Evolutionary conservation across 2,113 vertebrate species (phyloP).

Genomic region (Boleophthalmus pectinirostris): DNA sequence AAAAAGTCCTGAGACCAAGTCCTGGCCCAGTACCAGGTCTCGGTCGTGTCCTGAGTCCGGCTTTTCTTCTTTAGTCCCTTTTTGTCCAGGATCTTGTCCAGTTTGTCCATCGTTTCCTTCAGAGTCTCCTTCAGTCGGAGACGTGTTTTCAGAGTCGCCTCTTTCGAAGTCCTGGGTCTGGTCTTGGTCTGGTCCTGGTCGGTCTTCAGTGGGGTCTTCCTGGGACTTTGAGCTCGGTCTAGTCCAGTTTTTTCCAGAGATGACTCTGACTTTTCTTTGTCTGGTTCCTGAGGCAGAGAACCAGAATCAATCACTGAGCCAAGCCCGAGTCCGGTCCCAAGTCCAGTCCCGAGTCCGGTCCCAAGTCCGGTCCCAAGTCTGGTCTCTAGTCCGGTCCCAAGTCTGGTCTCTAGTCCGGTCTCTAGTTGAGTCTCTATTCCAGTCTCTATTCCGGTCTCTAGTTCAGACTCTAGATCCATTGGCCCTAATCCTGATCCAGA

Average conservation of each 20-base stretch:
- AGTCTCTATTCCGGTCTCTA: too few species aligned
- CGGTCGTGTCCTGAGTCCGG: background rate
- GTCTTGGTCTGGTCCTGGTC: background rate
- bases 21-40: background rate
- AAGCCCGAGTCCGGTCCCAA: background rate
- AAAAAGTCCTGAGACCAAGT: background rate
- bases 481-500: background rate
- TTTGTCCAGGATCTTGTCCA: conserved; percentile 5
- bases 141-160: background rate
- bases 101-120: conserved; percentile 9
- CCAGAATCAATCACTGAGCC: conserved; percentile 14
- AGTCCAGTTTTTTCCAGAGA: conserved; percentile 66
- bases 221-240: conserved; percentile 14
- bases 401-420: background rate
- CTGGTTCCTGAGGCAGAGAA: conserved; percentile 34
- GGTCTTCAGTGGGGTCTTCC: background rate
- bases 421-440: background rate
- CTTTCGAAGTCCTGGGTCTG: background rate
- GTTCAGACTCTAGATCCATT: too few species aligned
- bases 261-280: conserved; percentile 60
- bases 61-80: conserved; percentile 4
- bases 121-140: conserved; percentile 3
- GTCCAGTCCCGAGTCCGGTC: background rate
- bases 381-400: background rate
- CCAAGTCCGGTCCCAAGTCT: background rate